Evolutionary conservation across 2,888 invertebrate genomes (phyloP), one percentile per base, ranked within the genome.

Genomic region (Leistus spinibarbis): DNA sequence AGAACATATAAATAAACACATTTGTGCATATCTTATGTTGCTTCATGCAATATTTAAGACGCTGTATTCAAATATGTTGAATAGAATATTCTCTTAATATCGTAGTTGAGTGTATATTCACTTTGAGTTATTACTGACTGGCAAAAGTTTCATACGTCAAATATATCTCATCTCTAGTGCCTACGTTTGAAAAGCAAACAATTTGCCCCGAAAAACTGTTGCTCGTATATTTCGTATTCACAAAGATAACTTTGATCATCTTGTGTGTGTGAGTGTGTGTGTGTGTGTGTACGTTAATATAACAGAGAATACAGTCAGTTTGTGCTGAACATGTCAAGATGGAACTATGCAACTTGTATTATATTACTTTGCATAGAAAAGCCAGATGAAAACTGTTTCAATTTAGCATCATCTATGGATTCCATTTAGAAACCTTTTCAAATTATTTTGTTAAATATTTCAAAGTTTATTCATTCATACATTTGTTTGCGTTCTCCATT

Each of bases 221-320:
- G 56, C 66, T 72, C 72, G 64, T 66, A 60, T 67, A 74, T 68
- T 74, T 67, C 67, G 63, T 67, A 74, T 74, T 74, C 73, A 74
- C 73, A 74, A 74, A 74, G 73, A 74, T 74, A 68, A 67, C 73
- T 74, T 74, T 74, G 73, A 74, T 74, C 67, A 74, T 74, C 73
- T 65, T 67, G 66, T 74, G 67, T 74, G 62, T 40, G 67, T 74
- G 20, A 57, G 67, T 67, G 54, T 67, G 57, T 66, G 60, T 16
- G 3, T 60, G 22, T 16, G 60, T 19, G 20, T 3, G 19, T 13
- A 40, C 13, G 10, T 40, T 40, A 7, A 5, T 7, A 40, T 13
- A 40, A 40, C 40, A n/a, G n/a, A n/a, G n/a, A n/a, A n/a, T n/a
- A n/a, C n/a, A n/a, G n/a, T 13, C 40, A 40, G 40, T 40, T 40